phyloP scores from a whole-genome alignment of 2,888 invertebrate species.

The Kuschelorhynchus macadamiae region DNA sequence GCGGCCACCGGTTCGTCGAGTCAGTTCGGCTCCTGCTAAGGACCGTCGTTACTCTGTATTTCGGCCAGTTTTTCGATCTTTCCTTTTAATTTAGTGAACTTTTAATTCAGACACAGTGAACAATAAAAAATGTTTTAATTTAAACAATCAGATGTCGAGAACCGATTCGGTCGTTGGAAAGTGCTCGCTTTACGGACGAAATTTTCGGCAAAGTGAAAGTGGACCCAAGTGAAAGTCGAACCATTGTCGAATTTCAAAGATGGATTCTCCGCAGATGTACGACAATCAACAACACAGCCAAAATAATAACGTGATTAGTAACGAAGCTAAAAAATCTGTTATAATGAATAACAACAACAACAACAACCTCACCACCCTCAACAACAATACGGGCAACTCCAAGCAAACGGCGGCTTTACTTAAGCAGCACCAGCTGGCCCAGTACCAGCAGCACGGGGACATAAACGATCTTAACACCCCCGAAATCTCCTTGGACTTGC shows the following conservation, averaged over 20 bases:
- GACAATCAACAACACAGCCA: slow-evolving; percentile 76
- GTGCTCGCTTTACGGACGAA: slow-evolving; percentile 37
- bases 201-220: slow-evolving; percentile 62
- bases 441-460: slow-evolving; percentile 82
- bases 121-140: slow-evolving; percentile 19
- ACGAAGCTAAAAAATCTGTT: slow-evolving; percentile 69
- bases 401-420: slow-evolving; percentile 73
- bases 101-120: slow-evolving; percentile 1
- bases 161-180: slow-evolving; percentile 28
- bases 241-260: slow-evolving; percentile 61
- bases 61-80: slow-evolving; percentile 21
- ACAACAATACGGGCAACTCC: slow-evolving; percentile 70
- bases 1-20: slow-evolving; percentile 27
- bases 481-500: slow-evolving; percentile 92
- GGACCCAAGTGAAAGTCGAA: slow-evolving; percentile 63
- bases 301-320: slow-evolving; percentile 74
- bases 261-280: slow-evolving; percentile 92
- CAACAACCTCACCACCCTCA: slow-evolving; percentile 69
- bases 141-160: slow-evolving; percentile 9
- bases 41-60: slow-evolving; percentile 8
- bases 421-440: slow-evolving; percentile 80
- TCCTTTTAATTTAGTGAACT: neutral
- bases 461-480: slow-evolving; percentile 91
- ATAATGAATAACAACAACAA: slow-evolving; percentile 68
- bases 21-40: too few relatives aligned